A percentile compares a stretch with the other conserved stretches of the same genome.
phyloP scores from a whole-genome alignment of 1,140 invertebrate species.

The Aphaenogaster floridana region DNA sequence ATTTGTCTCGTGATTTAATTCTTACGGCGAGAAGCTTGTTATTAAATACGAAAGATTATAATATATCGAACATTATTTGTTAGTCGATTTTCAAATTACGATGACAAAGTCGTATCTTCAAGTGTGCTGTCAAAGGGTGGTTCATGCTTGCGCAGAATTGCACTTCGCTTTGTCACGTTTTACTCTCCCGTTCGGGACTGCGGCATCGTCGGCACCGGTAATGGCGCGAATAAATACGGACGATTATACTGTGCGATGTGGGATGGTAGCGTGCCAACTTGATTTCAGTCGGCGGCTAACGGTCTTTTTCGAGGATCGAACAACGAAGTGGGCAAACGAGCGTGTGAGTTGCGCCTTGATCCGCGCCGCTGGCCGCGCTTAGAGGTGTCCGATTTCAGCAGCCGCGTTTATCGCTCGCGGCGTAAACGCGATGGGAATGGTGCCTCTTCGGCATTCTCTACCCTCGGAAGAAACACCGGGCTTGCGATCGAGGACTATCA shows the following conservation, averaged over 20 bases:
- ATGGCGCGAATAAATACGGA: conserved; percentile 49
- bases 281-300: conserved; percentile 60
- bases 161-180: conserved; percentile 38
- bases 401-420: conserved; percentile 55
- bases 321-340: conserved; percentile 42
- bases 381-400: conserved; percentile 68
- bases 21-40: not conserved
- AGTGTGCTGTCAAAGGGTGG: not conserved
- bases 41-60: not conserved
- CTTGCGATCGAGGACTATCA: conserved; percentile 34
- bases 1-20: not conserved
- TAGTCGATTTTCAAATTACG: not conserved
- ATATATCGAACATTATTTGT: not conserved
- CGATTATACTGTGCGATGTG: conserved; percentile 39
- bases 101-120: not conserved
- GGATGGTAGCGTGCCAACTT: conserved; percentile 49
- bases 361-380: conserved; percentile 38
- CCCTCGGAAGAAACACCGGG: not conserved
- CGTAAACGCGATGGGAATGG: conserved; percentile 51
- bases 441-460: conserved; percentile 44
- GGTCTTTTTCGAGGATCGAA: conserved; percentile 65
- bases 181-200: not conserved
- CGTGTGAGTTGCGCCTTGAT: conserved; percentile 67
- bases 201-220: conserved; percentile 12
- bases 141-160: not conserved